Base-by-base conservation (phyloP, 2,113 vertebrate species). In the Mormoops blainvillei region DNA sequence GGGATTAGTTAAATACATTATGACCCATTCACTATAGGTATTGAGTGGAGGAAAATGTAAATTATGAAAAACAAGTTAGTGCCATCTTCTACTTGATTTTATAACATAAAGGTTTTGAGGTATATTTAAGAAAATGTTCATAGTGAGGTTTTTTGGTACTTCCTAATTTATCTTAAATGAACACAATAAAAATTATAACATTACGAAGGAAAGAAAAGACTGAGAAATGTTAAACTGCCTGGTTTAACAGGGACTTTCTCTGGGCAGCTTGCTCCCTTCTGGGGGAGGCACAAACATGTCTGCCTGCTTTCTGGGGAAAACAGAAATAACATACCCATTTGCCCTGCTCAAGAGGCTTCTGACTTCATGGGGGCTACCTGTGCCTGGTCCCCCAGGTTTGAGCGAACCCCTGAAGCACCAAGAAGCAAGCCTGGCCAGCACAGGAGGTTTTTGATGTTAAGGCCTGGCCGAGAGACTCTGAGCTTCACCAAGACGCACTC, bases 121-220 rank as follows among this genome's bases (percentile, higher is more conserved):
- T 68, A 56, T 87, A 73, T 36, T 86, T 41, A 74, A 74, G 68
- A 88, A 93, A 92, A 71, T 61, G 18, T 58, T 88, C 81, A 58
- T n/a, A 77, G 12, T 45, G 33, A 2, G 52, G 85, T 45, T 65
- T 52, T 91, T 85, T 50, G 41, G n/a, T 77, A 33, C 36, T 67
- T 73, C 67, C 33, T 89, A n/a, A 38, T 89, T 94, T 87, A 70
- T 88, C 67, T 82, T 80, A 92, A 96, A 86, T 56, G 36, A 74
- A 58, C 38, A 71, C 58, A 65, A 63, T 54, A 12, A 67, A 90
- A 65, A 88, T 20, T 54, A 15, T 56, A 71, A 63, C n/a, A 24
- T 56, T 38, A 6, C 63, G 68, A 63, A 82, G 48, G 48, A 36
- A 76, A 70, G 16, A 36, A 50, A 80, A 85, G 77, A 54, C 43